These are phyloP conservation scores for Apamea epomidion DNA, from an alignment of 2,888 invertebrate species.

Conservation along the genomic window DNA sequence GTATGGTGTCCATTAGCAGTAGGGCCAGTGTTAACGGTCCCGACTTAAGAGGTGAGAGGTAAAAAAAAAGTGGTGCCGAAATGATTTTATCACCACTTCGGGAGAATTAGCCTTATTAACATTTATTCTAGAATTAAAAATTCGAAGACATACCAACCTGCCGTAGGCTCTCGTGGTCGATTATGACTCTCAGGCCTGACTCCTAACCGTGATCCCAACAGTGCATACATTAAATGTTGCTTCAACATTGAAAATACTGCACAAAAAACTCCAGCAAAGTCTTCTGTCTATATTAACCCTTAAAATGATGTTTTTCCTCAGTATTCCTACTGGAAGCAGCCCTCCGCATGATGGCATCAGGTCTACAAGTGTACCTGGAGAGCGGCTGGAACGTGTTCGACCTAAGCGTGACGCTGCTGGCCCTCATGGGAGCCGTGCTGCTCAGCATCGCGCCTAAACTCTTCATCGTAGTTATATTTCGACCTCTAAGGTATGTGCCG, in stretches of 20 bases:
- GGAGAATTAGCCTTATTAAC: neutral
- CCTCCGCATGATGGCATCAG: conserved; percentile 93
- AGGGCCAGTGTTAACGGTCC: neutral
- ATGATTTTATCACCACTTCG: neutral
- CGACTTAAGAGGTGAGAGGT: neutral
- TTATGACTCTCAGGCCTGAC: neutral
- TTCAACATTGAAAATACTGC: too few species aligned
- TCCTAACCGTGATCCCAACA: neutral
- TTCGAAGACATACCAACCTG: neutral
- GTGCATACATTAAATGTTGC: neutral
- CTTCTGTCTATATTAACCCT: neutral
- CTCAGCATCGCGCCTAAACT: conserved; percentile 92
- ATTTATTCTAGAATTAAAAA: neutral
- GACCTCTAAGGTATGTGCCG: conserved; percentile 91
- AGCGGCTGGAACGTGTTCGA: conserved; percentile 97
- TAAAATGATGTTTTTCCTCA: conserved; percentile 77
- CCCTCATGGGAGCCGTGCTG: conserved; percentile 92
- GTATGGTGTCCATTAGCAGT: conserved; percentile 60
- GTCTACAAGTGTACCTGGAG: conserved; percentile 93
- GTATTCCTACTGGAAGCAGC: conserved; percentile 94
- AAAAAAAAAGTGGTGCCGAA: neutral
- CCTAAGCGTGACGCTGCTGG: conserved; percentile 92
- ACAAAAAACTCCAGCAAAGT: too few species aligned
- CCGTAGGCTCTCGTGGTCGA: neutral
- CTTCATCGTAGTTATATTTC: conserved; percentile 93